Conservation (phyloP, 1,140 invertebrate genomes). For the Drosophila leontia region DNA sequence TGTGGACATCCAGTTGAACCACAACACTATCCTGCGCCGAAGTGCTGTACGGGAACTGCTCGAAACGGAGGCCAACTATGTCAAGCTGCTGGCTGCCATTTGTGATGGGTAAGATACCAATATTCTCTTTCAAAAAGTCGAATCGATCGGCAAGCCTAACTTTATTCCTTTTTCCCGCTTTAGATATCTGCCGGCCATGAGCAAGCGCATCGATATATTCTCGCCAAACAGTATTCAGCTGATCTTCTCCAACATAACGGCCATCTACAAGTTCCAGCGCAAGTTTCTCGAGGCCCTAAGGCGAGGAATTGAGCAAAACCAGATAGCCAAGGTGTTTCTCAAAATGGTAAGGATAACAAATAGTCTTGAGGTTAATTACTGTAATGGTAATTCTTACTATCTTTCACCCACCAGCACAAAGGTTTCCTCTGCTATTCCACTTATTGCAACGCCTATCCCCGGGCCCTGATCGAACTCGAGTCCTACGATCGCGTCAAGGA, state of each 20-base stretch:
- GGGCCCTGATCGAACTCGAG: constrained; percentile 83
- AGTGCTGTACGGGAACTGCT: constrained; percentile 80
- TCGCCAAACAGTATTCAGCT: constrained; percentile 79
- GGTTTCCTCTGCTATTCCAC: constrained; percentile 95
- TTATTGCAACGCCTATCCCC: constrained; percentile 95
- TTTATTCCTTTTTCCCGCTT: background rate
- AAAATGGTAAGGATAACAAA: constrained; percentile 66
- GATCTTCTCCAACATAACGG: constrained; percentile 82
- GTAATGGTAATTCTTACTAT: too few relatives aligned
- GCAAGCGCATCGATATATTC: constrained; percentile 84
- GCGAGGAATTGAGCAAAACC: constrained; percentile 77
- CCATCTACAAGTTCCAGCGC: constrained; percentile 79
- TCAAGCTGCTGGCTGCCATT: constrained; percentile 78
- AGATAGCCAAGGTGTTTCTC: constrained; percentile 82
- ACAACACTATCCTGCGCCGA: constrained; percentile 59
- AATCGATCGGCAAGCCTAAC: background rate
- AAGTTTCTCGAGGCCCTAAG: constrained; percentile 76
- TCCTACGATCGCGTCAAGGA: constrained; percentile 81
- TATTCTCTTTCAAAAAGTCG: too few relatives aligned
- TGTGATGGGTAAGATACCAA: constrained; percentile 72
- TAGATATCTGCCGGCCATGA: constrained; percentile 83
- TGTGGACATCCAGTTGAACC: constrained; percentile 47
- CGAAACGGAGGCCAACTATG: constrained; percentile 84
- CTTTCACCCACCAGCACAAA: constrained; percentile 86
- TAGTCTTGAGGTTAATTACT: too few relatives aligned